Evolutionary conservation across 2,113 vertebrate genomes (phyloP).

Genomic region (Neolamprologus sp.): DNA sequence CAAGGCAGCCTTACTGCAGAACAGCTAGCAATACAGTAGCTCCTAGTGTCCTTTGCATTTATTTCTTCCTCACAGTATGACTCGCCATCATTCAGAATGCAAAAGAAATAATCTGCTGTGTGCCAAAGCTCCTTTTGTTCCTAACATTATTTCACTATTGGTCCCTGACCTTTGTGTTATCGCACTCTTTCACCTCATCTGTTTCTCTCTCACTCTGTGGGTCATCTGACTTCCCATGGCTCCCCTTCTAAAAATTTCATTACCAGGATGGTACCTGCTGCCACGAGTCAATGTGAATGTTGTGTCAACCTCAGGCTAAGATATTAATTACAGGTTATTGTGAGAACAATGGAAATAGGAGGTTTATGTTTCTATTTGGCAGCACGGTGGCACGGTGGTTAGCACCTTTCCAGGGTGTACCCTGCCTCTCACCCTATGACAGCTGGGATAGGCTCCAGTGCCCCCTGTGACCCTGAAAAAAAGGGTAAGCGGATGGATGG

Average conservation of each 20-base stretch:
- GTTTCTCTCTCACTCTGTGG: not conserved
- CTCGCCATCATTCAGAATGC: not conserved
- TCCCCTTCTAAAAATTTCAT: constrained; percentile 41
- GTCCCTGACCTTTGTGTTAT: not conserved
- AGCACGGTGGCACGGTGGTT: not conserved
- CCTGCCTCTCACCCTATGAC: not conserved
- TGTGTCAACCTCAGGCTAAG: constrained; percentile 5
- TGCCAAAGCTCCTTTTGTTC: not conserved
- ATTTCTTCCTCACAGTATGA: not conserved
- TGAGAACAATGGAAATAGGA: not conserved
- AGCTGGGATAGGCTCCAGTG: not conserved
- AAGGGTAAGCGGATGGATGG: fast-evolving
- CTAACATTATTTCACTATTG: not conserved
- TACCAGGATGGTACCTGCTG: constrained; percentile 15
- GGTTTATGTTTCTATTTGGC: not conserved
- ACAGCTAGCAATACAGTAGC: not conserved
- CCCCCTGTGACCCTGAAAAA: not conserved
- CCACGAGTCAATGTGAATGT: constrained; percentile 19
- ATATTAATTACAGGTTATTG: constrained; percentile 23
- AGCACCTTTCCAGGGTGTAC: not conserved
- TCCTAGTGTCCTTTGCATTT: not conserved
- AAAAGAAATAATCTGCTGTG: not conserved
- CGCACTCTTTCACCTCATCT: not conserved
- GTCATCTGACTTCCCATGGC: constrained; percentile 2
- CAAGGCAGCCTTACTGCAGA: not conserved